Evolutionary conservation across 2,113 vertebrate species (phyloP).

Genomic region (Elephas maximus): DNA sequence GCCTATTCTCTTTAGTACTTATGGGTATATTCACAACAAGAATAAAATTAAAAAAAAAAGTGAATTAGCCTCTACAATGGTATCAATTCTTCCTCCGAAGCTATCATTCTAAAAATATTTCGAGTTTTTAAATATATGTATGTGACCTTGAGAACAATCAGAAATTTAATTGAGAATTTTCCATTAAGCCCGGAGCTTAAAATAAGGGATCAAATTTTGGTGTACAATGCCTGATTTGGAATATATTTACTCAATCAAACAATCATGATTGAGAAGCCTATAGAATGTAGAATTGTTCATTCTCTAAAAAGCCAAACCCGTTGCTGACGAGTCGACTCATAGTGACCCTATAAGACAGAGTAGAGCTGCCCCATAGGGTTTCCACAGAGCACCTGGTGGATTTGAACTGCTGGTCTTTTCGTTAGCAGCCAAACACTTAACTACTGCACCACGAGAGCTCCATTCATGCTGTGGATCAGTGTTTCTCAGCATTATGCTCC

Average conservation of each 20-base stretch:
- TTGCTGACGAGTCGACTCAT: too few species aligned
- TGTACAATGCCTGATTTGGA: not conserved
- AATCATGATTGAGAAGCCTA: not conserved
- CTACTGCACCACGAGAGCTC: too few species aligned
- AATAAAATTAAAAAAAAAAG: not conserved
- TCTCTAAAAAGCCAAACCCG: not conserved
- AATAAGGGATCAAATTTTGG: not conserved
- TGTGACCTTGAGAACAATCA: not conserved
- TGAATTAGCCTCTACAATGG: not conserved
- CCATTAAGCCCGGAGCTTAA: not conserved
- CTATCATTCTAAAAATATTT: slow-evolving; percentile 20
- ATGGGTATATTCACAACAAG: not conserved
- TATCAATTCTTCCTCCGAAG: not conserved
- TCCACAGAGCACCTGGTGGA: too few species aligned
- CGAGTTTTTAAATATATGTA: slow-evolving; percentile 28
- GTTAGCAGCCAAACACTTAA: too few species aligned
- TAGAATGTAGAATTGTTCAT: not conserved
- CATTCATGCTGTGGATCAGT: not conserved
- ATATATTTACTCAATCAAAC: not conserved
- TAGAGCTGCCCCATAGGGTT: too few species aligned
- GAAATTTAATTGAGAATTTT: slow-evolving; percentile 25
- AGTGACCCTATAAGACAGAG: too few species aligned
- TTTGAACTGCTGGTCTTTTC: too few species aligned
- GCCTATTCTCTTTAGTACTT: too few species aligned
- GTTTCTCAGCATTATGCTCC: not conserved